These are phyloP conservation scores for Colistium nudipinnis DNA, from an alignment of 2,113 vertebrate species.

Conservation along the genomic window DNA sequence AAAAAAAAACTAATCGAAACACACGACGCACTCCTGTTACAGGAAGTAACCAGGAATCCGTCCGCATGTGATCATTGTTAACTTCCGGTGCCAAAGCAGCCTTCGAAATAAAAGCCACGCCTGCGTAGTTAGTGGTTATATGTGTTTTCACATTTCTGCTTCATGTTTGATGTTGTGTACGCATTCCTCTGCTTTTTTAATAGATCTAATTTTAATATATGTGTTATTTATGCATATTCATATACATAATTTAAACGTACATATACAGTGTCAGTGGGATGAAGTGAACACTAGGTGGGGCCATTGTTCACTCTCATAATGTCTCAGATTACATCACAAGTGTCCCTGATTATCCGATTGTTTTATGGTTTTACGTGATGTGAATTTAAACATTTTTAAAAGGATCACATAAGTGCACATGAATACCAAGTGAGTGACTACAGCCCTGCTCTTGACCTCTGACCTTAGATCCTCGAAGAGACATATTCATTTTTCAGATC, in stretches of 20 bases:
- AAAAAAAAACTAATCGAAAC: no score
- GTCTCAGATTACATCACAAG: not conserved
- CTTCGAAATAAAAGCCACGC: conserved; percentile 60
- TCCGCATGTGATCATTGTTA: no score
- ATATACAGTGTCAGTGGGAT: not conserved
- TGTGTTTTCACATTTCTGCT: no score
- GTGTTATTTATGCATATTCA: not conserved
- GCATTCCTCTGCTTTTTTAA: no score
- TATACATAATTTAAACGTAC: no score
- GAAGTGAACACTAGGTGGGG: conserved; percentile 35
- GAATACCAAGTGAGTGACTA: no score
- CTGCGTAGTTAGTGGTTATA: not conserved
- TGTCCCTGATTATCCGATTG: not conserved
- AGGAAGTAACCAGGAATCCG: no score
- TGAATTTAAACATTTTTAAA: not conserved
- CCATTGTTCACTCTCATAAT: conserved; percentile 15
- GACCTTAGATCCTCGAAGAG: no score
- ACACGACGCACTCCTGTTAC: no score
- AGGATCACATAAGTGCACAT: not conserved
- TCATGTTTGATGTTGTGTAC: no score
- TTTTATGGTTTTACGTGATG: not conserved
- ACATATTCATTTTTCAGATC: no score
- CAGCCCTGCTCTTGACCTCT: no score
- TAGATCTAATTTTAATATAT: not conserved
- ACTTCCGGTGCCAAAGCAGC: not conserved